These are phyloP conservation scores for Falco novaeseelandiae DNA, from an alignment of 2,797 vertebrate genomes.

Conservation along the genomic window DNA sequence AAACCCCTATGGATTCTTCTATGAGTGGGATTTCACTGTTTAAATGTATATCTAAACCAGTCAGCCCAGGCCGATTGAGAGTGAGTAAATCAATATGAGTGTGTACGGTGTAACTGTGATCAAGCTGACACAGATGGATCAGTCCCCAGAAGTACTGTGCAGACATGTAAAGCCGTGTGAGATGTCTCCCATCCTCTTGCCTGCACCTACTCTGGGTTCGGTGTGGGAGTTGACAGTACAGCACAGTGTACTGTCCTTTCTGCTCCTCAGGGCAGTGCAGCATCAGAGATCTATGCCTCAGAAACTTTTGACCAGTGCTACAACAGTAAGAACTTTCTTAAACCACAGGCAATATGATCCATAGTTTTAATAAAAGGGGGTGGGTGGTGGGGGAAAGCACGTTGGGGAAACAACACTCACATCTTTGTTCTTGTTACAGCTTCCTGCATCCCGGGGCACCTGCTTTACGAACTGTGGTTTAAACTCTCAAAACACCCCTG, in stretches of 20 bases:
- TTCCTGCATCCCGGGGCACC: not conserved
- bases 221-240: not conserved
- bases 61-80: not conserved
- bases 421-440: not conserved
- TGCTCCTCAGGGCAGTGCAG: not conserved
- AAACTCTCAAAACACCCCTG: not conserved
- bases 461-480: not conserved
- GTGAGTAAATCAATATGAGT: not conserved
- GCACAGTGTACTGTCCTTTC: not conserved
- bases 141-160: not conserved
- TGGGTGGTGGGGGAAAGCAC: not conserved
- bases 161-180: not conserved
- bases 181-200: not conserved
- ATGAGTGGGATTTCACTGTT: not conserved
- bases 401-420: not conserved
- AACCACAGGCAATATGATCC: not conserved
- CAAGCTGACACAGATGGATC: not conserved
- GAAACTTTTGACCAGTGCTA: not conserved
- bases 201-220: not conserved
- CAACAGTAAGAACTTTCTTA: not conserved
- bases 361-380: not conserved
- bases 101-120: not conserved
- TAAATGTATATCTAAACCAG: not conserved
- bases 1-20: not conserved
- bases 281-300: not conserved